These are phyloP conservation scores for Dendrophyllia cribrosa DNA, from an alignment of 64 coral and sea anemone species.

Conservation along the genomic window DNA sequence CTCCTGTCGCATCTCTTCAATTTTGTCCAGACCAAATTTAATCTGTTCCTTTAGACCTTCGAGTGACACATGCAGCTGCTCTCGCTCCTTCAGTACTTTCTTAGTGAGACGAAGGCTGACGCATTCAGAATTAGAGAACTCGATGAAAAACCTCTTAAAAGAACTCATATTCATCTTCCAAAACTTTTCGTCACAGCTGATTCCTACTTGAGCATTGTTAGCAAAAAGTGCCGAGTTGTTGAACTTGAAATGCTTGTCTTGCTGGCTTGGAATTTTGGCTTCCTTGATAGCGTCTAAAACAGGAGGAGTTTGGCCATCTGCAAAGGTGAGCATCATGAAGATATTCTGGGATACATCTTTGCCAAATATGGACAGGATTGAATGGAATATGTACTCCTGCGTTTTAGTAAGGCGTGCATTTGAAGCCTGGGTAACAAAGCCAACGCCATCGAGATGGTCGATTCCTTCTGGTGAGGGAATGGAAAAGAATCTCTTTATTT, in stretches of 20 bases:
- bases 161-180: constrained; percentile 27
- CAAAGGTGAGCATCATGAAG: constrained; percentile 67
- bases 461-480: constrained; percentile 3
- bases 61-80: background rate
- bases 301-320: constrained; percentile 42
- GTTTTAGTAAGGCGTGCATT: constrained; percentile 14
- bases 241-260: constrained; percentile 33
- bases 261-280: background rate
- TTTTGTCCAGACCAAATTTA: background rate
- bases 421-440: constrained; percentile 32
- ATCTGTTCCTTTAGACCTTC: constrained; percentile 17
- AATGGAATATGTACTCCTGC: constrained; percentile 59
- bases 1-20: constrained; percentile 37
- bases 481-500: constrained; percentile 47
- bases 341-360: constrained; percentile 33
- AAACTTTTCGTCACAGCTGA: constrained; percentile 20
- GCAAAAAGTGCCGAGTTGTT: constrained; percentile 51
- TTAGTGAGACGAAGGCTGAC: constrained; percentile 46
- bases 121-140: background rate
- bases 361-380: constrained; percentile 51
- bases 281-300: constrained; percentile 32
- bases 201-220: background rate
- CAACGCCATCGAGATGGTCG: constrained; percentile 55
- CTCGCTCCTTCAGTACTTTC: constrained; percentile 12
- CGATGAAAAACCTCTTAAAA: background rate